Conservation (phyloP, 1,140 invertebrate species). For the Drosophila ficusphila region DNA sequence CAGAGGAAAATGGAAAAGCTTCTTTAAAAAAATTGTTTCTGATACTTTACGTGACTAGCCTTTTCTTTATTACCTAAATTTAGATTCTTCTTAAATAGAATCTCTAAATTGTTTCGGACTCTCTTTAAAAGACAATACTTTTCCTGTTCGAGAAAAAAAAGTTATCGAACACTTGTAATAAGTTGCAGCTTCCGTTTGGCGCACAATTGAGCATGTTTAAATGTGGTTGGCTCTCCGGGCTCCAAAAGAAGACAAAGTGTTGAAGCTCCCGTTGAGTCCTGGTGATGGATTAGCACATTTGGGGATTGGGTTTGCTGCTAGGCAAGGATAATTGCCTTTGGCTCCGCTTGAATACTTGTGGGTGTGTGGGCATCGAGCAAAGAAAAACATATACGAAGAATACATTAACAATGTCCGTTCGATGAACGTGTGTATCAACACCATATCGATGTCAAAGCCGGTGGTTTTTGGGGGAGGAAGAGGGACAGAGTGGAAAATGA, state of each 20-base stretch:
- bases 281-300: slow-evolving; percentile 68
- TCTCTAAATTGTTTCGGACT: too few species aligned
- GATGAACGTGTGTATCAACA: slow-evolving; percentile 64
- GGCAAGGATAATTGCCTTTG: slow-evolving; percentile 56
- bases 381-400: slow-evolving; percentile 34
- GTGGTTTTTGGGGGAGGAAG: not conserved
- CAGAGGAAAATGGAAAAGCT: not conserved
- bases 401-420: slow-evolving; percentile 61
- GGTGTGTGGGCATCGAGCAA: not conserved
- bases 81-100: too few species aligned
- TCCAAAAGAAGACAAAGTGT: slow-evolving; percentile 29
- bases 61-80: too few species aligned
- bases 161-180: slow-evolving; percentile 42
- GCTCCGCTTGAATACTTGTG: slow-evolving; percentile 22
- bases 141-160: not conserved
- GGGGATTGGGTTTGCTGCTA: slow-evolving; percentile 39
- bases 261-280: slow-evolving; percentile 36
- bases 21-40: not conserved
- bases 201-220: not conserved
- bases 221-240: slow-evolving; percentile 1
- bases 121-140: not conserved
- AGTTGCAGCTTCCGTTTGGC: slow-evolving; percentile 38
- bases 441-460: slow-evolving; percentile 66
- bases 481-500: slow-evolving; percentile 41
- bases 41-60: too few species aligned